Evolutionary conservation across 2,113 vertebrate species (phyloP).

Genomic region (Mandrillus leucophaeus): DNA sequence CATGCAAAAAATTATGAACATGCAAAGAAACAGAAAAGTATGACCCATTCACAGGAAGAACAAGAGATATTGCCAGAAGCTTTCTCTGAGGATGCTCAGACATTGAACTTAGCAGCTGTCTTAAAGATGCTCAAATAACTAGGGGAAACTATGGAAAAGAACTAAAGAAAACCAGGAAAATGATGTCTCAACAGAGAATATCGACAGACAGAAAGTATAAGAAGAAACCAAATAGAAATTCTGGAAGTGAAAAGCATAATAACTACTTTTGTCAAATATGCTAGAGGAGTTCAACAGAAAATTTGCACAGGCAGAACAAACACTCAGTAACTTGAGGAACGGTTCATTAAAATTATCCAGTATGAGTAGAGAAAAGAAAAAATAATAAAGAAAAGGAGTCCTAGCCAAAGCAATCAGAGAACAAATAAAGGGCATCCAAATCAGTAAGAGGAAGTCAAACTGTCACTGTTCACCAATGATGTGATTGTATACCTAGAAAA

Average conservation of each 20-base stretch:
- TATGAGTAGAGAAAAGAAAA: background rate
- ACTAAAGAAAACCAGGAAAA: background rate
- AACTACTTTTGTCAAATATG: background rate
- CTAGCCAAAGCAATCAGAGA: too few species aligned
- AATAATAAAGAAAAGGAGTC: background rate
- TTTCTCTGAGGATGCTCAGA: background rate
- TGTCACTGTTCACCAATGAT: too few species aligned
- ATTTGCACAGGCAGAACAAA: background rate
- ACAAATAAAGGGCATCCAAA: too few species aligned
- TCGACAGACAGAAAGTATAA: background rate
- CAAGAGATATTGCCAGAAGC: background rate
- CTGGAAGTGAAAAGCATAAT: background rate
- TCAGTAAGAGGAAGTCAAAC: too few species aligned
- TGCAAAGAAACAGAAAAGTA: background rate
- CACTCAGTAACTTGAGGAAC: background rate
- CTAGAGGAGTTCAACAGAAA: background rate
- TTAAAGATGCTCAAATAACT: background rate
- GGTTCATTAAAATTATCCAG: background rate
- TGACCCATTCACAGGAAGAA: background rate
- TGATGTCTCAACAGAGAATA: background rate
- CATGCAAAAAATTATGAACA: background rate
- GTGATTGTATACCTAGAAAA: too few species aligned
- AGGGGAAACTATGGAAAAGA: background rate
- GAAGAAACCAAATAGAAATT: background rate
- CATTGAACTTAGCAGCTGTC: background rate